Conservation (phyloP, 2,797 vertebrate genomes). For the Octomys mimax region DNA sequence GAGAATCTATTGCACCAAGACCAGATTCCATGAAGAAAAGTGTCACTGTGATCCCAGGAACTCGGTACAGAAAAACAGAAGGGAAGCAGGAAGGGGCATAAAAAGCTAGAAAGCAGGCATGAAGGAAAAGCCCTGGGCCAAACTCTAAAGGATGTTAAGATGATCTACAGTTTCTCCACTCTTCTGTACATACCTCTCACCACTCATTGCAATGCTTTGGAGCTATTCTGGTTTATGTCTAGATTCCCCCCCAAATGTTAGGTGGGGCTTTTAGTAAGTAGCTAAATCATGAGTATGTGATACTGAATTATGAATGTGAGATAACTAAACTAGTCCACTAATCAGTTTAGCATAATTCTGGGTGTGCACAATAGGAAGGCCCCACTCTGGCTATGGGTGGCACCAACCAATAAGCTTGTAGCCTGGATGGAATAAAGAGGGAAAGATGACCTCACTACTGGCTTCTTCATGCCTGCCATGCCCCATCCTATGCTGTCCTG, state of each 20-base stretch:
- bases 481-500: not conserved
- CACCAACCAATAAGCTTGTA: not conserved
- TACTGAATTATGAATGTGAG: not conserved
- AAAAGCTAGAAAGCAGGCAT: not conserved
- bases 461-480: not conserved
- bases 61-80: not conserved
- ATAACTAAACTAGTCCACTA: not conserved
- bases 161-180: not conserved
- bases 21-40: not conserved
- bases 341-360: not conserved
- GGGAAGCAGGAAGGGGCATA: not conserved
- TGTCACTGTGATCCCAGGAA: not conserved
- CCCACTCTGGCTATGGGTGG: not conserved
- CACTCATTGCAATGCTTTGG: not conserved
- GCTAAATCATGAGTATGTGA: not conserved
- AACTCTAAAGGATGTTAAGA: not conserved
- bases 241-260: not conserved
- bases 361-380: not conserved
- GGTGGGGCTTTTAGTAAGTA: not conserved
- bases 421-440: not conserved
- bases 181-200: not conserved
- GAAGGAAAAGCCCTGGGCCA: not conserved
- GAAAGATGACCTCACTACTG: not conserved
- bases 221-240: not conserved
- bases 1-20: not conserved